Percentiles rank a stretch among this genome's conserved stretches.
Evolutionary conservation across 2,113 vertebrate species (phyloP).

Genomic region (Corythornis cristatus): DNA sequence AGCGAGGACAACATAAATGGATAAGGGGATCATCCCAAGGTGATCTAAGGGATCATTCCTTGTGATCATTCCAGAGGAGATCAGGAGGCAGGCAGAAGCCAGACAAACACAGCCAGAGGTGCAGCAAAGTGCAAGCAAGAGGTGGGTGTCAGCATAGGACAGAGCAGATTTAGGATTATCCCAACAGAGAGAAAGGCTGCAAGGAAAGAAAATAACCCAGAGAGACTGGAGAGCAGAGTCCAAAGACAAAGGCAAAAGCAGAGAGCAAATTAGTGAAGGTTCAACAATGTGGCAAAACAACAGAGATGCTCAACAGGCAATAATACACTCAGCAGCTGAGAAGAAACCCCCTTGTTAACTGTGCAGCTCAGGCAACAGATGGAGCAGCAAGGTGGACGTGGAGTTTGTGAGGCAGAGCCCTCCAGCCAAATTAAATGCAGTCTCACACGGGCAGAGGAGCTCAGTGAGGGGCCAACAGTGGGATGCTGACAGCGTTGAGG

Average conservation of each 20-base stretch:
- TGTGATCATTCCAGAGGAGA: neutral
- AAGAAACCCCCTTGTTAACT: conserved; percentile 7
- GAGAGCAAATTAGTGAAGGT: neutral
- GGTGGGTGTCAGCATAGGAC: neutral
- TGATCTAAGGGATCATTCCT: neutral
- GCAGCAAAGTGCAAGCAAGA: neutral
- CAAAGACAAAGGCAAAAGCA: neutral
- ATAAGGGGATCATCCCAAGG: neutral
- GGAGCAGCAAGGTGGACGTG: neutral
- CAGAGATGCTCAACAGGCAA: conserved; percentile 25
- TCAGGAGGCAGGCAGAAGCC: neutral
- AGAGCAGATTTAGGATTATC: neutral
- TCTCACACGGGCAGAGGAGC: conserved; percentile 2
- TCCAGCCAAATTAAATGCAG: conserved; percentile 23
- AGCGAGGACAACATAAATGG: neutral
- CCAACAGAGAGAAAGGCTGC: neutral
- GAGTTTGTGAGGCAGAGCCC: conserved; percentile 24
- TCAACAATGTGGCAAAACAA: conserved; percentile 27
- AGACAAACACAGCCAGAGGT: neutral
- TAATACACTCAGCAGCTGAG: neutral
- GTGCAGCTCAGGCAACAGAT: conserved; percentile 46
- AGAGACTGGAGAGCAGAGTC: neutral
- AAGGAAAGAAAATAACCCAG: neutral
- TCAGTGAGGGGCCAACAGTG: conserved; percentile 1
- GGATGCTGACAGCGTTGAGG: neutral